phyloP scores from a whole-genome alignment of 2,113 vertebrate genomes.

The Aplodontia rufa region DNA sequence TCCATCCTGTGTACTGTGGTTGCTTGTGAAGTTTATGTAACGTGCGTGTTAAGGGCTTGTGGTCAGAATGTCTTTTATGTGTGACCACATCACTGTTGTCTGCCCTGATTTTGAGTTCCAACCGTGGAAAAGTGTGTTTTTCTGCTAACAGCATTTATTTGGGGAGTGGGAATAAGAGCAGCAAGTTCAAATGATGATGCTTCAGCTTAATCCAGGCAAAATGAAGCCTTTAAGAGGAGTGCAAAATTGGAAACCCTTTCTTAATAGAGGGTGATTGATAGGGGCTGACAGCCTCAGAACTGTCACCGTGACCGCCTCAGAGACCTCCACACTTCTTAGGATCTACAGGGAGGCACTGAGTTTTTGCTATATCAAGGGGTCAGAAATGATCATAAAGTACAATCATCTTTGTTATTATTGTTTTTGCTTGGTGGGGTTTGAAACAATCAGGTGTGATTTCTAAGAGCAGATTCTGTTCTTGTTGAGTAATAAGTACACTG shows the following conservation, averaged over 20 bases:
- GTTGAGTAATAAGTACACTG: neutral
- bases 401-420: slow-evolving; percentile 54
- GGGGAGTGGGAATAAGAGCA: neutral
- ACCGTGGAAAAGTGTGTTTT: slow-evolving; percentile 22
- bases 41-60: neutral
- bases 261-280: slow-evolving; percentile 74
- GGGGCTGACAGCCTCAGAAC: slow-evolving; percentile 54
- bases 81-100: neutral
- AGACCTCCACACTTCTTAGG: neutral
- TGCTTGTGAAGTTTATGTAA: neutral
- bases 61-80: neutral
- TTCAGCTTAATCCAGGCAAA: slow-evolving; percentile 57
- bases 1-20: neutral
- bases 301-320: neutral
- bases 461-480: slow-evolving; percentile 1
- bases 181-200: slow-evolving; percentile 43
- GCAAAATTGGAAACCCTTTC: slow-evolving; percentile 59
- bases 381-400: slow-evolving; percentile 57
- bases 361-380: slow-evolving; percentile 35
- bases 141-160: slow-evolving; percentile 45
- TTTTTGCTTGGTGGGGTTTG: slow-evolving; percentile 52
- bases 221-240: slow-evolving; percentile 53
- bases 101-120: slow-evolving; percentile 11
- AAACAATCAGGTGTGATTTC: slow-evolving; percentile 50
- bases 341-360: neutral